These are phyloP conservation scores for Drosophila vallismaia DNA, from an alignment of 2,888 invertebrate species.

Conservation along the genomic window DNA sequence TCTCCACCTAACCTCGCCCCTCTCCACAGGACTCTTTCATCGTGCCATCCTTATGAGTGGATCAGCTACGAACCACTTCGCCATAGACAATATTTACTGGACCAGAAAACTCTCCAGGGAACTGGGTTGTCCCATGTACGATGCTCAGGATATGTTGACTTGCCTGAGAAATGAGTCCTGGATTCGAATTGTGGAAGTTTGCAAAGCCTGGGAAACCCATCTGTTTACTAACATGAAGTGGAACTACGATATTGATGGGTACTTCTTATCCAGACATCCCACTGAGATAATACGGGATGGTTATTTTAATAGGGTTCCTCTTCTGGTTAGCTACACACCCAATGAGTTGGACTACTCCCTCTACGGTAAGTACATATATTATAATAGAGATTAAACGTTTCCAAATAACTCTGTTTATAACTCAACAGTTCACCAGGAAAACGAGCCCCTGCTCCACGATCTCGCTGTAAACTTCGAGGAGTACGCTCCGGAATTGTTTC, in stretches of 20 bases:
- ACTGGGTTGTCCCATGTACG: constrained; percentile 86
- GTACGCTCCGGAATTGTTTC: constrained; percentile 81
- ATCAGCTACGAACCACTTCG: constrained; percentile 85
- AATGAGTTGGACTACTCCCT: constrained; percentile 85
- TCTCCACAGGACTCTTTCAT: constrained; percentile 88
- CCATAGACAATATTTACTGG: constrained; percentile 84
- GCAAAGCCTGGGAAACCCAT: constrained; percentile 69
- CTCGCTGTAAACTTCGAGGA: constrained; percentile 66
- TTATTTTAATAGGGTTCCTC: constrained; percentile 86
- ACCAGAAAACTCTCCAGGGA: constrained; percentile 86
- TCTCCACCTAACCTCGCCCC: constrained; percentile 86
- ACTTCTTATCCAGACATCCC: constrained; percentile 86
- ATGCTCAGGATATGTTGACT: constrained; percentile 85
- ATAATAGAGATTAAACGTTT: not conserved
- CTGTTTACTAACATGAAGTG: constrained; percentile 75
- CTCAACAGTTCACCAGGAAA: constrained; percentile 54
- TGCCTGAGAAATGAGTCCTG: constrained; percentile 84
- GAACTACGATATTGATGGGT: constrained; percentile 86
- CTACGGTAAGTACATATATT: constrained; percentile 69
- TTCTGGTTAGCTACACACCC: constrained; percentile 86
- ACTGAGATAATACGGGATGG: constrained; percentile 85
- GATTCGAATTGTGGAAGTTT: constrained; percentile 64
- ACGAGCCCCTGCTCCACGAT: constrained; percentile 67
- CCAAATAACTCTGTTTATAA: not conserved
- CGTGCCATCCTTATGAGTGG: constrained; percentile 88